phyloP scores from a whole-genome alignment of 2,797 vertebrate genomes.

The Aulostomus chinensis region DNA sequence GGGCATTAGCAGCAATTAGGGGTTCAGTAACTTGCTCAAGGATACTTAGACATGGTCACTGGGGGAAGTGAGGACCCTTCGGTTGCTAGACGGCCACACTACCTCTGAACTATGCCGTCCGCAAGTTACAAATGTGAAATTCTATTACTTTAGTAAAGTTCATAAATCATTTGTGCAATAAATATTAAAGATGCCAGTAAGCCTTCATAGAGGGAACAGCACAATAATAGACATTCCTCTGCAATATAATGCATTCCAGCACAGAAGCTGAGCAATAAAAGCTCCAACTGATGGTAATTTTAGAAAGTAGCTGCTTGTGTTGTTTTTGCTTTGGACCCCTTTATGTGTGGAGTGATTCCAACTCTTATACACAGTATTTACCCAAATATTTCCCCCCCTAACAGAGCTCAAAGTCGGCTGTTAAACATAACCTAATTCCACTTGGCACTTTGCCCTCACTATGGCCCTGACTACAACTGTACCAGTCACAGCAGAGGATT shows the following conservation, averaged over 20 bases:
- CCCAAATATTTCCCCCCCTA: conserved; percentile 14
- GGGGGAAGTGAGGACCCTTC: no score
- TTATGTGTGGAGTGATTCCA: conserved; percentile 11
- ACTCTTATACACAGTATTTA: conserved; percentile 22
- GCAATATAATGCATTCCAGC: not conserved
- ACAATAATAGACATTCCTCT: not conserved
- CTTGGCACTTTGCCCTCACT: conserved; percentile 49
- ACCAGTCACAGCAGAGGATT: conserved; percentile 86
- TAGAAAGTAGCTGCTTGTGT: not conserved
- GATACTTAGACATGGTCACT: no score
- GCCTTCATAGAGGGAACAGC: not conserved
- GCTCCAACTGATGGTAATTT: conserved; percentile 1
- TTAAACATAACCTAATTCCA: conserved; percentile 49
- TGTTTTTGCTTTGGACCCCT: conserved; percentile 1
- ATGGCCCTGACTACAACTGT: conserved; percentile 66
- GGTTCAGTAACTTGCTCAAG: no score
- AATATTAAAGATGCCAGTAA: no score
- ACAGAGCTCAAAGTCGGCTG: conserved; percentile 37
- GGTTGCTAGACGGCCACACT: no score
- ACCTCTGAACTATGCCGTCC: no score
- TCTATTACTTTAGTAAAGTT: no score
- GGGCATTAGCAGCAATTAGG: no score
- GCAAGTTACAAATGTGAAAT: no score
- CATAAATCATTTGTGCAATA: no score
- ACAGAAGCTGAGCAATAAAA: conserved; percentile 4